These are phyloP conservation scores for Troilus luridus DNA, from an alignment of 2,888 invertebrate species.

Conservation along the genomic window DNA sequence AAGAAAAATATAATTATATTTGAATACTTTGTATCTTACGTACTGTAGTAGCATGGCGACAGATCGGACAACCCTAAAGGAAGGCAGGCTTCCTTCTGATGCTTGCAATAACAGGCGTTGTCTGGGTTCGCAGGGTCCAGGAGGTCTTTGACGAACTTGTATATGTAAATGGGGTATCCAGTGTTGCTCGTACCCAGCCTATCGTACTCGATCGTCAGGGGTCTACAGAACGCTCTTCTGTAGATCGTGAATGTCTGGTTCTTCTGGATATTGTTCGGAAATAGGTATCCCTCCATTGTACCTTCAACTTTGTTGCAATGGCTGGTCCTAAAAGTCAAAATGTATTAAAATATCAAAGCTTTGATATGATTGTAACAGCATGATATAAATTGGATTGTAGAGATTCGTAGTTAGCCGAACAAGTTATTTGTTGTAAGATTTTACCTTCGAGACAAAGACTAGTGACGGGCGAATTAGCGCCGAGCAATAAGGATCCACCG, in stretches of 20 bases:
- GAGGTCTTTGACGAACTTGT: conserved; percentile 75
- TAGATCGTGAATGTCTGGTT: conserved; percentile 75
- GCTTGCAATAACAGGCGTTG: conserved; percentile 77
- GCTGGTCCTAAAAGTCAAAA: conserved; percentile 64
- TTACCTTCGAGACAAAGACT: no score
- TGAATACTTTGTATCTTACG: conserved; percentile 67
- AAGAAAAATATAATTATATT: neutral
- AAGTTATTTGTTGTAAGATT: no score
- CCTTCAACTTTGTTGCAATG: conserved; percentile 80
- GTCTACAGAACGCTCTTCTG: conserved; percentile 83
- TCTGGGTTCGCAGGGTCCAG: conserved; percentile 75
- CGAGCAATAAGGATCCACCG: no score
- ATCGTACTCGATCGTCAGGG: conserved; percentile 74
- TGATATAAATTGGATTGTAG: no score
- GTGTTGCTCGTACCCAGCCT: conserved; percentile 68
- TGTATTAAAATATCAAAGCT: no score
- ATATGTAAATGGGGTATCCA: conserved; percentile 76
- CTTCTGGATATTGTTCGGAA: conserved; percentile 76
- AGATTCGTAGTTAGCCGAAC: no score
- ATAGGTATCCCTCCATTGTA: conserved; percentile 80
- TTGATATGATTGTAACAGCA: no score
- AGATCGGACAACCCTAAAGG: conserved; percentile 78
- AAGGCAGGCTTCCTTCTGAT: conserved; percentile 71
- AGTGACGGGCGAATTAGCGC: no score
- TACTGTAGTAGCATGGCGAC: conserved; percentile 81